These are phyloP conservation scores for Salminus brasiliensis DNA, from an alignment of 2,113 vertebrate species.

Conservation along the genomic window DNA sequence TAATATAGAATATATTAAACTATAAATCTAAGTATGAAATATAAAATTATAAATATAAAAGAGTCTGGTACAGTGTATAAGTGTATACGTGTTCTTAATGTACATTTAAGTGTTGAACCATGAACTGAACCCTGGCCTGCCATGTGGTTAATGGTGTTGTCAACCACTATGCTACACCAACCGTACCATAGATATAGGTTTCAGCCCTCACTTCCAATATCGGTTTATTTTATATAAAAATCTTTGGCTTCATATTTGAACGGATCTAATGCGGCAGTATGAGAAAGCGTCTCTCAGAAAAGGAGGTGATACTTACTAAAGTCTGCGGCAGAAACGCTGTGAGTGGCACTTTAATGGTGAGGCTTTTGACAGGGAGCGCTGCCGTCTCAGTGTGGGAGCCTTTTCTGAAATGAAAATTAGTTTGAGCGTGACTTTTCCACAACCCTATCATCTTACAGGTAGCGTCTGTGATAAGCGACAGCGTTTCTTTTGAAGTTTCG, in stretches of 20 bases:
- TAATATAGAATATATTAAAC: no score
- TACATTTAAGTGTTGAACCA: no score
- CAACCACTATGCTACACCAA: no score
- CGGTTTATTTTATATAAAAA: not conserved
- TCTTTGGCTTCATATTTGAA: not conserved
- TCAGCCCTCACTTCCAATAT: not conserved
- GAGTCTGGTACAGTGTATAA: no score
- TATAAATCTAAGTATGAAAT: no score
- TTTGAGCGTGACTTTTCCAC: conserved; percentile 16
- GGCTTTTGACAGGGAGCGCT: conserved; percentile 45
- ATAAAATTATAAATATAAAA: no score
- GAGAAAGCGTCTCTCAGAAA: not conserved
- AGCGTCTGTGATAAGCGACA: conserved; percentile 25
- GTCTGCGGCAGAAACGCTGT: conserved; percentile 12
- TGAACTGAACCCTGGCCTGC: no score
- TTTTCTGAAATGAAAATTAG: conserved; percentile 53
- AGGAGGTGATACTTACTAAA: conserved; percentile 32
- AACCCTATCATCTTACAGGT: conserved; percentile 48
- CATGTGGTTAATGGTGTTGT: no score
- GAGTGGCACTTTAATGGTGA: conserved; percentile 51
- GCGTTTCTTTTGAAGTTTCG: conserved; percentile 28
- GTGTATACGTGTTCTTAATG: no score
- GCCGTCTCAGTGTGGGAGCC: conserved; percentile 25
- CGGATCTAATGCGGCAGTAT: not conserved
- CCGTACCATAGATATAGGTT: no score